These are phyloP conservation scores for Bradysia coprophila DNA, from an alignment of 1,140 invertebrate genomes.

Conservation along the genomic window DNA sequence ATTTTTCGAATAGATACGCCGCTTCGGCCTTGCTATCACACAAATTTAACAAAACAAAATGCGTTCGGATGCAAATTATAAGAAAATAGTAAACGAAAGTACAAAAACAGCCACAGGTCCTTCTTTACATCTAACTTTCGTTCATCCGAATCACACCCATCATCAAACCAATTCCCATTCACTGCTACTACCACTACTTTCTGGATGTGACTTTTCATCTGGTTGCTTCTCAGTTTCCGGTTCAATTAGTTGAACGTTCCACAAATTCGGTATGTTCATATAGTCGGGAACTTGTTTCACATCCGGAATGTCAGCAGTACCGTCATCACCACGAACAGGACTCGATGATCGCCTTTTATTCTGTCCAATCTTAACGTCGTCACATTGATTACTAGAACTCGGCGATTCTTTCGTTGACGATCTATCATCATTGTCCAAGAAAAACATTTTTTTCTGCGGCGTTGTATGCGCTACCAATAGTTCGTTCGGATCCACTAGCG, in stretches of 20 bases:
- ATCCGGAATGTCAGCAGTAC: background rate
- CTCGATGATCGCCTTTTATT: background rate
- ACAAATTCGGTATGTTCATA: conserved; percentile 1
- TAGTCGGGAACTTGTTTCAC: background rate
- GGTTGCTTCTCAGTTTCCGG: background rate
- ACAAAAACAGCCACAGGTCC: too few species aligned
- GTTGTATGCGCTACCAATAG: conserved; percentile 11
- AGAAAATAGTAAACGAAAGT: too few species aligned
- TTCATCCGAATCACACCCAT: too few species aligned
- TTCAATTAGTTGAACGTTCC: background rate
- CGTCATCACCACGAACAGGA: too few species aligned
- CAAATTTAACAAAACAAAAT: too few species aligned
- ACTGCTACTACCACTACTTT: background rate
- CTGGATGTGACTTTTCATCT: background rate
- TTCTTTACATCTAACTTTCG: too few species aligned
- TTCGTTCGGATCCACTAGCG: conserved; percentile 10
- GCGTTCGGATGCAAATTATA: too few species aligned
- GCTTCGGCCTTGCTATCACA: too few species aligned
- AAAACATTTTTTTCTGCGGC: conserved; percentile 5
- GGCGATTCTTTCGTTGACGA: background rate
- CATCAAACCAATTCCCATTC: background rate
- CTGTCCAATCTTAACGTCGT: background rate
- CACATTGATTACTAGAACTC: too few species aligned
- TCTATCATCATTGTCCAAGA: conserved; percentile 5
- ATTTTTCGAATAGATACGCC: too few species aligned